phyloP scores from a whole-genome alignment of 2,797 vertebrate genomes.

The Rhincodon typus region DNA sequence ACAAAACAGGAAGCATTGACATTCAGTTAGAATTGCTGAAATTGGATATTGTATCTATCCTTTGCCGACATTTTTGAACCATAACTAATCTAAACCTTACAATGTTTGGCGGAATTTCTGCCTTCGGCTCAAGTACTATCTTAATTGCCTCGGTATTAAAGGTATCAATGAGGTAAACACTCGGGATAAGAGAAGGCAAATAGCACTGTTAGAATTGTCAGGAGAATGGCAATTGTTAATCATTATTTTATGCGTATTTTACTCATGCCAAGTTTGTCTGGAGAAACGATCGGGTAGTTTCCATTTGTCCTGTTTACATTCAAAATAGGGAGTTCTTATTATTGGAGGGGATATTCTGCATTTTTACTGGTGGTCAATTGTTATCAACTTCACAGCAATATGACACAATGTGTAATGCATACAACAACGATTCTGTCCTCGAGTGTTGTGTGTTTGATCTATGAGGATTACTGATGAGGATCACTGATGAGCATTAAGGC shows the following conservation, averaged over 20 bases:
- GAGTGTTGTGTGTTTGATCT: neutral
- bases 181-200: neutral
- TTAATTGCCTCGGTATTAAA: neutral
- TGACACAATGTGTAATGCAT: neutral
- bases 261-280: neutral
- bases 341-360: neutral
- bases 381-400: neutral
- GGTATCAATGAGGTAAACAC: neutral
- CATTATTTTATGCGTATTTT: neutral
- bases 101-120: neutral
- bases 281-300: neutral
- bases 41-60: neutral
- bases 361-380: neutral
- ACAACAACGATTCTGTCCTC: neutral
- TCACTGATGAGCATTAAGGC: neutral
- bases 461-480: neutral
- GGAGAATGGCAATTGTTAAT: neutral
- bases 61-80: neutral
- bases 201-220: neutral
- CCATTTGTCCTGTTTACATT: neutral
- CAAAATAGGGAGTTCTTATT: neutral
- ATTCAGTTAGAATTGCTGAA: neutral
- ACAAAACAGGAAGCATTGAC: neutral
- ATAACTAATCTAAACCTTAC: neutral
- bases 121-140: too few species aligned